These are phyloP conservation scores for Esox lucius DNA, from an alignment of 2,797 vertebrate species.

Conservation along the genomic window DNA sequence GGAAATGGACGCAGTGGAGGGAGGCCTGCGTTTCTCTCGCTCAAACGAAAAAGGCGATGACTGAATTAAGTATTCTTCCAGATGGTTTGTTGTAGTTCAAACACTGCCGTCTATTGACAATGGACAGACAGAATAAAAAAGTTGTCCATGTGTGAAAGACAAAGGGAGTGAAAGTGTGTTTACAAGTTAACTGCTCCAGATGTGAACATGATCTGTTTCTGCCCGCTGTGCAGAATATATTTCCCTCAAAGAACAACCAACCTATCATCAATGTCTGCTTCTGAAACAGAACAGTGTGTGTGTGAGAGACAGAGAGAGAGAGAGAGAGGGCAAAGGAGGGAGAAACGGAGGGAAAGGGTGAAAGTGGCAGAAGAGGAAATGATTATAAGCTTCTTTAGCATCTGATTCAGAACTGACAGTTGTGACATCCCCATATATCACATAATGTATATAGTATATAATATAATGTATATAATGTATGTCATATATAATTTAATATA, in stretches of 20 bases:
- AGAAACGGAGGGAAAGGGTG: too few species aligned
- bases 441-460: too few species aligned
- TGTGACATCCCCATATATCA: too few species aligned
- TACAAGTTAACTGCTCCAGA: neutral
- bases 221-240: neutral
- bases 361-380: too few species aligned
- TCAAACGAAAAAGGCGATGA: neutral
- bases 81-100: neutral
- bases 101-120: constrained; percentile 10
- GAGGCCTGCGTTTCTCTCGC: neutral
- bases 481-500: too few species aligned
- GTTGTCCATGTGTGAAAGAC: neutral
- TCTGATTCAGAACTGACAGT: too few species aligned
- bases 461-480: too few species aligned
- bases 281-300: constrained; percentile 9
- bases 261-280: constrained; percentile 15
- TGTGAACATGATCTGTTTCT: constrained; percentile 12
- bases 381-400: too few species aligned
- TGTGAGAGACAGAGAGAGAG: too few species aligned
- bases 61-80: constrained; percentile 5
- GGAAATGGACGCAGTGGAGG: neutral
- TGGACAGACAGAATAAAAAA: neutral
- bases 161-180: constrained; percentile 9
- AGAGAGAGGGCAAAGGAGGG: too few species aligned
- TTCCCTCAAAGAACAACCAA: neutral